Evolutionary conservation across 1,140 invertebrate genomes (phyloP), one percentile per base, ranked within the genome.

Genomic region (Holotrichia oblita): DNA sequence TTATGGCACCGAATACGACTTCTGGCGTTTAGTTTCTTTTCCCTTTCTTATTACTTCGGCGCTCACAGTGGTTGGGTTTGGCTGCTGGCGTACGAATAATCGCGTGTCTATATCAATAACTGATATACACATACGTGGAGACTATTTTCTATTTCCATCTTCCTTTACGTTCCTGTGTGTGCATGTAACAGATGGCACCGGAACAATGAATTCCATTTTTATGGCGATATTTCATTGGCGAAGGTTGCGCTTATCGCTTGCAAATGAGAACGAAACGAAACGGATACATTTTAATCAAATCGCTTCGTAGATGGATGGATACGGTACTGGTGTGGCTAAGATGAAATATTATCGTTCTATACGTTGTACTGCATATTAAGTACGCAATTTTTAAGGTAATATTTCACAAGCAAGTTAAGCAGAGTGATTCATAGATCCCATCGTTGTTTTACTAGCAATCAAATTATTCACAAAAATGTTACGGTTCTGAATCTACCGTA

Each of bases 1-100:
- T 83, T 83, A 84, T 82, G 73, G 73, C 73, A 44, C 61, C 61
- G 61, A 69, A n/a, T 69, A 69, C 80, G 82, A 83, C 81, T 83
- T 83, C 78, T 82, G 82, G 76, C 77, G 78, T 76, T 81, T 82
- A 82, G 82, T 72, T 77, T 77, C 22, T 34, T 69, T 34, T 10
- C 27, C 61, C 27, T 34, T 69, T 22, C 44, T 24, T 14, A n/a
- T 69, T 34, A 27, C n/a, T 34, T 69, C 48, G 48, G 14, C 48
- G 48, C 48, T 55, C 4, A 48, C n/a, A 48, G 44, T 48, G 44
- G 44, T n/a, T 48, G 44, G 44, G 3, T 48, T 10, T 9, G 9
- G 42, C 9, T 8, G 59, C 59, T 61, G 14, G 59, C 59, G 22
- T 69, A 69, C 7, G 61, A 69, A 69, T 24, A 27, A 69, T 6